Evolutionary conservation across 1,140 invertebrate genomes (phyloP).

Genomic region (Cydia strobilella): DNA sequence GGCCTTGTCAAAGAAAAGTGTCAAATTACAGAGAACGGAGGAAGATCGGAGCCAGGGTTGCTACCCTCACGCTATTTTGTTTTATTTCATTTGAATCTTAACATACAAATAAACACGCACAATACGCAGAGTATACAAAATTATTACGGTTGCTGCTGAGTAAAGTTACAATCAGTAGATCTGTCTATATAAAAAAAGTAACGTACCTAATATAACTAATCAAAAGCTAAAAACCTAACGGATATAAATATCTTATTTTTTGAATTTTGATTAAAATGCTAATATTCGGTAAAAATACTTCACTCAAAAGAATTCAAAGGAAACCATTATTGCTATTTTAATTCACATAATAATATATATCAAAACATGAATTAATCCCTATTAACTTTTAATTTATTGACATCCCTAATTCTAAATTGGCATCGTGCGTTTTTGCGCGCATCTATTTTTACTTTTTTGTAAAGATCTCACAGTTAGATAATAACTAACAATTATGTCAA

Average conservation of each 20-base stretch:
- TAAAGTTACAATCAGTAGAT: background rate
- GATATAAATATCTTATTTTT: background rate
- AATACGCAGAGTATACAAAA: too few relatives aligned
- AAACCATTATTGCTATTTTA: constrained; percentile 12
- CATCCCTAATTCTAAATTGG: constrained; percentile 57
- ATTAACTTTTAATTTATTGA: constrained; percentile 61
- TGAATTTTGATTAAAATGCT: background rate
- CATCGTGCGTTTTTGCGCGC: constrained; percentile 64
- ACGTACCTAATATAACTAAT: too few relatives aligned
- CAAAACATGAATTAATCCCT: constrained; percentile 40
- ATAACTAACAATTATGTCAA: constrained; percentile 44
- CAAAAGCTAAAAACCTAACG: too few relatives aligned
- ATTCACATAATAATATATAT: constrained; percentile 27
- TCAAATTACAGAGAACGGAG: constrained; percentile 78
- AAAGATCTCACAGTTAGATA: constrained; percentile 76
- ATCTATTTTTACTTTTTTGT: constrained; percentile 75
- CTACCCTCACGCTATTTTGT: constrained; percentile 20
- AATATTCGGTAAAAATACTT: background rate
- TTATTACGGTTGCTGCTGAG: too few relatives aligned
- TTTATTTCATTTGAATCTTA: background rate
- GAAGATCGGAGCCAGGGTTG: constrained; percentile 68
- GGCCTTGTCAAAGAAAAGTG: constrained; percentile 78
- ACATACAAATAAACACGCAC: too few relatives aligned
- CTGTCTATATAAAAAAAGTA: background rate
- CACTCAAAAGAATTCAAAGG: background rate